These are phyloP conservation scores for Sphaeridia pumilis DNA, from an alignment of 2,888 invertebrate species.

Conservation along the genomic window DNA sequence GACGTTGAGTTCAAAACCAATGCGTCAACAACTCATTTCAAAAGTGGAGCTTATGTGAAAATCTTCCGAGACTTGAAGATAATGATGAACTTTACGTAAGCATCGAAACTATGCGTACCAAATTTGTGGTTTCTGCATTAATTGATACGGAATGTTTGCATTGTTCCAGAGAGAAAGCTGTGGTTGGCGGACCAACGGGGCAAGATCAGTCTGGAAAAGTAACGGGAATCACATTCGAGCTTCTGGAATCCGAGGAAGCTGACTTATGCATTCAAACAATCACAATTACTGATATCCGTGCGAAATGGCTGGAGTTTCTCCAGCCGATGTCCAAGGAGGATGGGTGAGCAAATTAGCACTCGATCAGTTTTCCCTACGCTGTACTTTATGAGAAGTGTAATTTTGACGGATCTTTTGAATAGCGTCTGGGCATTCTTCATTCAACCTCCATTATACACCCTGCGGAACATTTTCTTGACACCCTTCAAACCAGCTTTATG, in stretches of 20 bases:
- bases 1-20: no score
- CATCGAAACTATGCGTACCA: no score
- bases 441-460: constrained; percentile 9
- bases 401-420: not conserved
- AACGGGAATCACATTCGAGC: not conserved
- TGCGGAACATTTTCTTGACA: constrained; percentile 9
- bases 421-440: constrained; percentile 7
- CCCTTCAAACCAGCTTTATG: constrained; percentile 4
- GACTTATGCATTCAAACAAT: not conserved
- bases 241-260: not conserved
- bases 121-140: no score
- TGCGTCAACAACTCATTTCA: no score
- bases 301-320: not conserved
- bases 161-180: not conserved
- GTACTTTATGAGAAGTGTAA: not conserved
- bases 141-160: no score
- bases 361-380: not conserved
- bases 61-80: no score
- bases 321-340: constrained; percentile 1
- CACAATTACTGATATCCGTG: not conserved
- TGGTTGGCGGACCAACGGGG: not conserved
- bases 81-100: no score
- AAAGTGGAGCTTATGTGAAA: no score
- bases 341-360: not conserved
- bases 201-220: not conserved